Conservation (phyloP, 2,797 vertebrate genomes). For the Diplodus puntazzo region DNA sequence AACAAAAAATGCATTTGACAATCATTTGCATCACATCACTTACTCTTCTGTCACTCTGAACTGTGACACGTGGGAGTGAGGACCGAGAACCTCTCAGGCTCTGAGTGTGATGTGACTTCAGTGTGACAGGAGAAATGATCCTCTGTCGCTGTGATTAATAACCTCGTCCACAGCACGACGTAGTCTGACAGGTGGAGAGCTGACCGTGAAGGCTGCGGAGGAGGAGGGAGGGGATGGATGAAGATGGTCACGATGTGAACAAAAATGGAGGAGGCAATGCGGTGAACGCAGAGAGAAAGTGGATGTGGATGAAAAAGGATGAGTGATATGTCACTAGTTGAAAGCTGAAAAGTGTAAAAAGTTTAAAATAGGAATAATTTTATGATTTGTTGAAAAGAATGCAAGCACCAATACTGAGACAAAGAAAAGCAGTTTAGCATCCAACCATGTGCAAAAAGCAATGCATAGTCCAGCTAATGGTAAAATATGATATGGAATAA, state of each 20-base stretch:
- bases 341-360: constrained; percentile 5
- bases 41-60: constrained; percentile 19
- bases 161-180: constrained; percentile 50
- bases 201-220: constrained; percentile 32
- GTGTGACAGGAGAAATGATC: constrained; percentile 79
- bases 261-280: constrained; percentile 14
- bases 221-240: constrained; percentile 27
- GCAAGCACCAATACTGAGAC: too few species aligned
- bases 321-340: constrained; percentile 2
- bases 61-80: constrained; percentile 15
- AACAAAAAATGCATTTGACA: not conserved
- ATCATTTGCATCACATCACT: constrained; percentile 7
- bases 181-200: constrained; percentile 22
- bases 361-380: not conserved
- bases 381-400: too few species aligned
- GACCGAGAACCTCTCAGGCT: constrained; percentile 65
- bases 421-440: too few species aligned
- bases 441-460: too few species aligned
- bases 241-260: constrained; percentile 25
- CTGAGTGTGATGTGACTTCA: constrained; percentile 72
- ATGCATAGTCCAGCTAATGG: too few species aligned
- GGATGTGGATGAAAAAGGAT: not conserved
- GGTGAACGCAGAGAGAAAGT: constrained; percentile 1
- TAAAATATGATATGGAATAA: too few species aligned
- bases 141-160: constrained; percentile 64